Evolutionary conservation across 35 echinoderm and acorn worm species (phyloP), one percentile per base, ranked within the genome.

Genomic region (Ptychodera flava): DNA sequence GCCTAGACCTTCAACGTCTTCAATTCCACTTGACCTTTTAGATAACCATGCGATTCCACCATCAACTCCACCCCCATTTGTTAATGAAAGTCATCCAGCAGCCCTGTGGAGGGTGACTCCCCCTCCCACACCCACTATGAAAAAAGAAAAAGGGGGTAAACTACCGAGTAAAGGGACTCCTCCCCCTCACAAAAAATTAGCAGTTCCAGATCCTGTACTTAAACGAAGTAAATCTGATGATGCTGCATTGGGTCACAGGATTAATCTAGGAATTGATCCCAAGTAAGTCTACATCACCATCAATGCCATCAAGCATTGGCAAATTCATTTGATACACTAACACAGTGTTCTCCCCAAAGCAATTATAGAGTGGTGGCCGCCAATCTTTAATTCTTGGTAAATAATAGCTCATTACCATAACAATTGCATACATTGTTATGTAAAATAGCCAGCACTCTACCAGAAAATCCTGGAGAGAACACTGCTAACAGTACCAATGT

Each of bases 131-230:
- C 92, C 92, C 28, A 90, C 88, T 34, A 78, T 83, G 28, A 90
- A 87, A 31, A 93, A 90, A 88, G 86, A 90, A 84, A 93, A 87
- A 85, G 36, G 83, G 6, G 22, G 45, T 22, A 64, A 64, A 22
- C 6, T 64, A 22, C 45, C 45, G 6, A 64, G 45, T 22, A 93
- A 86, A 81, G 92, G 92, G 30, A 93, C 92, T 22, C 92, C 92
- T 14, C 92, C 92, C 29, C 92, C 92, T 15, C 86, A 85, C 75
- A 93, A 93, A 75, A 93, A 90, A 78, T 78, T 93, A 64, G 45
- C 45, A 12, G 45, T 64, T 64, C 45, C 45, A 84, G 32, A 84
- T 12, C 12, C 1, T 34, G 1, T 34, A 84, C 14, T 84, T 35
- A 35, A 32, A 36, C 79, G 87, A 37, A 35, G 87, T 38, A 78